phyloP scores from a whole-genome alignment of 2,797 vertebrate genomes.

The Silurus aristotelis region DNA sequence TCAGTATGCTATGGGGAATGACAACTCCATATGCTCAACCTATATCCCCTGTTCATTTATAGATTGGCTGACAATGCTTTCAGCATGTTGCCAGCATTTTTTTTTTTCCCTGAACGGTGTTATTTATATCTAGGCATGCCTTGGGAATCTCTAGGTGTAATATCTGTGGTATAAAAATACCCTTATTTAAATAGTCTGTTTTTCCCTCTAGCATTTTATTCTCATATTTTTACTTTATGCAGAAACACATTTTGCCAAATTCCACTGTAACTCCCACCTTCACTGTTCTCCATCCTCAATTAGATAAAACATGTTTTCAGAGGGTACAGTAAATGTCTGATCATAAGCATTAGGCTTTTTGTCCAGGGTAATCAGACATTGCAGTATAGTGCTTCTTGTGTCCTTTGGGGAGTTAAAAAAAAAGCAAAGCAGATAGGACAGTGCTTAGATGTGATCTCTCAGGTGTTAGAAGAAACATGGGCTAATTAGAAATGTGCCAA shows the following conservation, averaged over 20 bases:
- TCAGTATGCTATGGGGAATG: constrained; percentile 18
- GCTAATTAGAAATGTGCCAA: constrained; percentile 6
- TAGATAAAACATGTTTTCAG: background rate
- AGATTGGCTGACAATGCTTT: constrained; percentile 28
- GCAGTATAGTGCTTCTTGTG: background rate
- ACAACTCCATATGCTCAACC: constrained; percentile 42
- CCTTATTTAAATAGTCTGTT: constrained; percentile 1
- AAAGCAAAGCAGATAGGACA: background rate
- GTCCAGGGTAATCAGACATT: background rate
- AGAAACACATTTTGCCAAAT: background rate
- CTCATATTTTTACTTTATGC: background rate
- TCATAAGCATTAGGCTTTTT: background rate
- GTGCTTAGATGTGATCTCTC: background rate
- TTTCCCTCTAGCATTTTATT: background rate
- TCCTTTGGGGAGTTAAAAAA: background rate
- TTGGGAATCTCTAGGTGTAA: constrained; percentile 34
- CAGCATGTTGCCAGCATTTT: constrained; percentile 34
- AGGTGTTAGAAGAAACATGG: constrained; percentile 15
- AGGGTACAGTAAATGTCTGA: background rate
- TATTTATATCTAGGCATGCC: constrained; percentile 36
- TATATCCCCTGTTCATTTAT: constrained; percentile 39
- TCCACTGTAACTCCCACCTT: background rate
- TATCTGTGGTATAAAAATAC: constrained; percentile 11
- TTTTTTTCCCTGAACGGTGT: constrained; percentile 31
- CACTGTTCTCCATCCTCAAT: background rate